Base-by-base conservation (phyloP, 2,113 vertebrate genomes). In the Pardalotus punctatus region DNA sequence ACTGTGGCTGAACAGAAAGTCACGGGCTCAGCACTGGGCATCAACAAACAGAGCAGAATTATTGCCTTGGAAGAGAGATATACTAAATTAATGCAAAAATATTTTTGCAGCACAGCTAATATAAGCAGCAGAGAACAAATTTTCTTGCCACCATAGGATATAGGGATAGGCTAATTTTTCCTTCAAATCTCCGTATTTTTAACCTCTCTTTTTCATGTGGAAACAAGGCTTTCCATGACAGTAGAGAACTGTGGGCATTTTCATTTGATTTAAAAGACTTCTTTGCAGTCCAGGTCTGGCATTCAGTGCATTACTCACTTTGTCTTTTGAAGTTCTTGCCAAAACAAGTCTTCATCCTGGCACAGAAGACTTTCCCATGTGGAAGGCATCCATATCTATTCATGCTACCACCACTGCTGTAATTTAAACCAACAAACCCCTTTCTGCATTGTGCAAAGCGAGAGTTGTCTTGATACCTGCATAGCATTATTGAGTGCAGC, bases 361-460 rank as follows among this genome's bases (percentile, higher is more conserved):
- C 19, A 35, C 0, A 0, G 42, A 62, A 78, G 11, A 72, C 5
- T 43, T 14, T 36, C 22, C n/a, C 40, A 24, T 3, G 2, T 24
- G 14, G 50, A 61, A 17, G 3, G 10, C 28, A 47, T 11, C 12
- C 48, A 2, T 12, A 42, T 7, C 29, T 57, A 28, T 21, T 38
- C 27, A 33, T 8, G 10, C 33, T 35, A 58, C 38, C 48, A 24
- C 27, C 31, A 33, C 25, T 40, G 31, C 42, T 85, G 66, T 35
- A 47, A 56, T 28, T 76, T 56, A 66, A 79, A 48, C 11, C 6
- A 31, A 91, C 6, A 5, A 40, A 2, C 9, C 4, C 14, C 15
- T 40, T 54, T 85, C 15, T 43, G 24, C 7, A 10, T 35, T 54
- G 35, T 33, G 56, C 18, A 22, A 62, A 76, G 48, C 10, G 21